Base-by-base conservation (phyloP, 1,140 invertebrate genomes). In the Zaprionus davidi region DNA sequence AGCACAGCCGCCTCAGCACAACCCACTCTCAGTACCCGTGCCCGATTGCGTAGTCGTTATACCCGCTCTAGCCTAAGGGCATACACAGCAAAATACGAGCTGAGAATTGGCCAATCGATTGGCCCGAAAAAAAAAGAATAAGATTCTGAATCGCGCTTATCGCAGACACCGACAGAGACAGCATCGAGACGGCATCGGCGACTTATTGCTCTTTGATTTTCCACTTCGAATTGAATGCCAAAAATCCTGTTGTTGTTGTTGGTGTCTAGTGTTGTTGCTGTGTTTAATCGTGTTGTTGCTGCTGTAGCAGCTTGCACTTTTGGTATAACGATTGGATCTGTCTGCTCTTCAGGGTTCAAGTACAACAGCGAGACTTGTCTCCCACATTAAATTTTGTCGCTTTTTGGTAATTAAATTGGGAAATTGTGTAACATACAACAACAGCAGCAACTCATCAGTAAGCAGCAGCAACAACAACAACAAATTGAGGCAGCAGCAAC, bases 161-260 rank as follows among this genome's bases (percentile, higher is more conserved):
- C 84, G 63, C 66, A 56, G 71, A 69, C 51, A 24, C 46, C 60
- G 65, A 65, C 59, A 65, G 63, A 41, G 67, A 71, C 67, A 58
- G 46, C 71, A 86, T 86, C 79, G 60, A 17, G 57, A 46, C 41
- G 41, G 41, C 41, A 46, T 46, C 41, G n/a, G 44, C 68, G 59
- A 63, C 72, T 75, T 71, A 76, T 51, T 70, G 68, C 63, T 58
- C 55, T 79, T 63, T 60, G 78, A 71, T 76, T 49, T 81, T 71
- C 62, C 46, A 68, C 69, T 65, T 41, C 41, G n/a, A 75, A 82
- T 83, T 83, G 82, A 84, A 84, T 84, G 81, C 82, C 81, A 84
- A 83, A 78, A 84, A 70, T 46, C 59, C 71, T 86, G 75, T 81
- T 75, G 63, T 64, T 68, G 75, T 81, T 68, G 65, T 59, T 60